Evolutionary conservation across 2,797 vertebrate genomes (phyloP), one percentile per base, ranked within the genome.

Genomic region (Rhabdomys pumilio): DNA sequence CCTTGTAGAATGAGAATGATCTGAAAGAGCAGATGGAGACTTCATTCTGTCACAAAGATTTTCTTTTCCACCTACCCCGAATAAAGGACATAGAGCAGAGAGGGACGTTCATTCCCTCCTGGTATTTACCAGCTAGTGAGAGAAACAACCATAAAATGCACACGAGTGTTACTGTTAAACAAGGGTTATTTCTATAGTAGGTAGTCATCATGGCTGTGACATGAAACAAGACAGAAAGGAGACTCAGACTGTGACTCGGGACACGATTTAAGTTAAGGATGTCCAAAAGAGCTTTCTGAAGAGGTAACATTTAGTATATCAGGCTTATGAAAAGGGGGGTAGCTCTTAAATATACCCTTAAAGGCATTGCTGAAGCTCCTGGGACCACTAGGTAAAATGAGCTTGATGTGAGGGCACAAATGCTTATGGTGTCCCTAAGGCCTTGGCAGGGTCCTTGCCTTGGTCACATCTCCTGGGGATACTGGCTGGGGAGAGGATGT

Each of bases 41-140:
- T 83, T 75, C 10, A 80, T 38, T 73, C 86, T 92, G 69, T 55
- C 81, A 80, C 20, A 6, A 69, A 55, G 53, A 91, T 72, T 93
- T 69, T 76, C 57, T 76, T 80, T 84, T 65, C 38, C 7, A 57
- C 50, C 63, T 81, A 5, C 26, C 80, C 17, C 47, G 47, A 14
- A 41, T 63, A 3, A 19, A 87, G 85, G 26, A 83, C 69, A 34
- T 1, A 38, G 6, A 72, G 31, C 76, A 69, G 8, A 10, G 14
- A 81, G 19, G 44, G 31, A 47, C 38, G 11, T 53, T 61, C n/a
- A 41, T 75, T 19, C 19, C 34, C 11, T 83, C 6, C 34, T 29
- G 41, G 55, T 65, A 10, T 61, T 92, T 72, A 12, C 34, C 65
- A 92, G 83, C 34, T 31, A 44, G 38, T 3, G 7, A 14, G 73